Evolutionary conservation across 2,113 vertebrate species (phyloP).

Genomic region (Pygoscelis antarcticus): DNA sequence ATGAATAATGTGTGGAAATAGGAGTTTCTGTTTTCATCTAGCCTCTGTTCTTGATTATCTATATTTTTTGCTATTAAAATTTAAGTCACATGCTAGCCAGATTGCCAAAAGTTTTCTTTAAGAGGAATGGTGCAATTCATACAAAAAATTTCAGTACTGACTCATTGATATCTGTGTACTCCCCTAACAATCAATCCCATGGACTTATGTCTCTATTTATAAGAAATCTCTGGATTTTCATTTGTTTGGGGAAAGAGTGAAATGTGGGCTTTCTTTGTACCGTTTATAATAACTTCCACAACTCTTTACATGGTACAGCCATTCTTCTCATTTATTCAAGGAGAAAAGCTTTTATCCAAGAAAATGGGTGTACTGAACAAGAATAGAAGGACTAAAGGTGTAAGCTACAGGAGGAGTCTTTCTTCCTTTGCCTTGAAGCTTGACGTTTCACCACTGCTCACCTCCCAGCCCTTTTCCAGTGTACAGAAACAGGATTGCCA

Average conservation of each 20-base stretch:
- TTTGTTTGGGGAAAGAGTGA: background rate
- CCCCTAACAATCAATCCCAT: background rate
- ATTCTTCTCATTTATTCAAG: background rate
- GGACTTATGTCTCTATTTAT: background rate
- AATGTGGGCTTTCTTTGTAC: background rate
- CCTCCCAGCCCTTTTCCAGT: background rate
- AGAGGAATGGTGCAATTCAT: background rate
- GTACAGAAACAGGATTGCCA: background rate
- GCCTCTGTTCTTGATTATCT: background rate
- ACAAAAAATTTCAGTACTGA: background rate
- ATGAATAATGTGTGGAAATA: background rate
- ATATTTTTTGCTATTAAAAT: background rate
- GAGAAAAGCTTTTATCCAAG: background rate
- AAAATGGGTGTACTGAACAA: background rate
- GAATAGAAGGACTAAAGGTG: background rate
- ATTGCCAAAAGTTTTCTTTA: background rate
- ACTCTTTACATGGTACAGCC: background rate
- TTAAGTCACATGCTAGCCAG: background rate
- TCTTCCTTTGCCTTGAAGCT: background rate
- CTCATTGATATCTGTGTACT: background rate
- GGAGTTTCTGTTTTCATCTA: background rate
- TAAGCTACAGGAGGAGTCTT: background rate
- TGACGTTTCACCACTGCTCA: background rate
- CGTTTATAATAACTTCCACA: background rate
- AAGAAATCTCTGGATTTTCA: background rate